Evolutionary conservation across 53 echinoderm and acorn worm genomes (phyloP).

Genomic region (Apostichopus leukothele): DNA sequence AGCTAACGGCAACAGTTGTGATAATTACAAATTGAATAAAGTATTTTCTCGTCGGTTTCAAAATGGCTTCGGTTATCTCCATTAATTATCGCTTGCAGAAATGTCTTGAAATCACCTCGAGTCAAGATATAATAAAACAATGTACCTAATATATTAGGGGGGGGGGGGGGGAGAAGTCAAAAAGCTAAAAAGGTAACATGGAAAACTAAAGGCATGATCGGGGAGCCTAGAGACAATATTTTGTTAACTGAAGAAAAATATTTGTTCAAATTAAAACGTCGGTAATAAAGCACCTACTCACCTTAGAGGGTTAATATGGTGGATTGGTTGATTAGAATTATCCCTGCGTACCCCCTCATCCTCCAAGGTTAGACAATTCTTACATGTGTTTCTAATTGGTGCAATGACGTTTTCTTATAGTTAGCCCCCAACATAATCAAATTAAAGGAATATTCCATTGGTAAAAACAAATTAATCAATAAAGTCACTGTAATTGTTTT

Average conservation of each 20-base stretch:
- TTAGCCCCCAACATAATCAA: neutral
- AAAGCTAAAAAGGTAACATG: neutral
- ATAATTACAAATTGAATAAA: slow-evolving; percentile 2
- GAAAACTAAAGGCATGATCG: neutral
- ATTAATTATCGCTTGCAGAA: slow-evolving; percentile 27
- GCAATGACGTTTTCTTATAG: neutral
- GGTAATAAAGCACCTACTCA: neutral
- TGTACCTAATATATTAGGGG: neutral
- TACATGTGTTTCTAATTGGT: slow-evolving; percentile 3
- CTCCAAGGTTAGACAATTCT: neutral
- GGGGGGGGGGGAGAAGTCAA: neutral
- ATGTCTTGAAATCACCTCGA: slow-evolving; percentile 12
- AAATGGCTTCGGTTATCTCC: neutral
- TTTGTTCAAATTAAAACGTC: neutral
- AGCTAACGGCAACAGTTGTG: slow-evolving; percentile 7
- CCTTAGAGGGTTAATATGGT: slow-evolving; percentile 11
- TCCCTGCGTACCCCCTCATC: neutral
- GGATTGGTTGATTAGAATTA: neutral
- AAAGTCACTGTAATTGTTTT: no score
- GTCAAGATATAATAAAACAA: neutral
- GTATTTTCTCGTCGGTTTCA: neutral
- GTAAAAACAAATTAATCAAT: no score
- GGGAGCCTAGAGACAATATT: neutral
- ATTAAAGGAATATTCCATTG: neutral
- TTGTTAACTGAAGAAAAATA: neutral